Conservation (phyloP, 2,888 invertebrate species). For the Malthinus seriepunctatus region DNA sequence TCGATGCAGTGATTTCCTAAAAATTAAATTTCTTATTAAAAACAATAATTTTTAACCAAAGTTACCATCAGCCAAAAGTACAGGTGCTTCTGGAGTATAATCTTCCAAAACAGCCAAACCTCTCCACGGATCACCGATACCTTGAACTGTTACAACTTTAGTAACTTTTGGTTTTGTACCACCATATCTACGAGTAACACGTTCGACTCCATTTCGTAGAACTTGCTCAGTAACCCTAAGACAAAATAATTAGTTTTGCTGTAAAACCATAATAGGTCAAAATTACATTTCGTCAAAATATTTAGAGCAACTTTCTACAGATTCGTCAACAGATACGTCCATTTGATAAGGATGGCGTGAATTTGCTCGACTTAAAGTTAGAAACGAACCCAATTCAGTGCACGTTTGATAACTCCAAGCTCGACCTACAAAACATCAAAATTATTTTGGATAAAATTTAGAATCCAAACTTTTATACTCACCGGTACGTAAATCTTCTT, state of each 20-base stretch:
- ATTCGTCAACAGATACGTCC: neutral
- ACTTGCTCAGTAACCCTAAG: constrained; percentile 2
- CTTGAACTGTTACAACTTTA: constrained; percentile 3
- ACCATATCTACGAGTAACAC: constrained; percentile 5
- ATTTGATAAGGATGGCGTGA: neutral
- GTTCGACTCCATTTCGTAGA: neutral
- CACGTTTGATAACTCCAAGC: constrained; percentile 2
- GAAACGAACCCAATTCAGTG: neutral
- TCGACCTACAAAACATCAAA: neutral
- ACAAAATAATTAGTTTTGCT: neutral
- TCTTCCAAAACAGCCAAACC: neutral
- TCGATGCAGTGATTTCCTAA: neutral
- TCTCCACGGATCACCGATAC: constrained; percentile 4
- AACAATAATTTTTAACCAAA: neutral
- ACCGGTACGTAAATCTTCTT: neutral
- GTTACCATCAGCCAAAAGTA: constrained; percentile 1
- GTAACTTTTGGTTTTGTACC: constrained; percentile 2
- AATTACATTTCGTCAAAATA: neutral
- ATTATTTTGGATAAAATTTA: neutral
- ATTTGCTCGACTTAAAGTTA: neutral
- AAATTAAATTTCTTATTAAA: neutral
- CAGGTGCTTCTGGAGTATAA: constrained; percentile 2
- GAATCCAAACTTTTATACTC: neutral
- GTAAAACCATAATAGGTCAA: neutral
- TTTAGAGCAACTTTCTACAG: neutral